phyloP scores from a whole-genome alignment of 2,888 invertebrate genomes.

The Sminthurinus aureus region DNA sequence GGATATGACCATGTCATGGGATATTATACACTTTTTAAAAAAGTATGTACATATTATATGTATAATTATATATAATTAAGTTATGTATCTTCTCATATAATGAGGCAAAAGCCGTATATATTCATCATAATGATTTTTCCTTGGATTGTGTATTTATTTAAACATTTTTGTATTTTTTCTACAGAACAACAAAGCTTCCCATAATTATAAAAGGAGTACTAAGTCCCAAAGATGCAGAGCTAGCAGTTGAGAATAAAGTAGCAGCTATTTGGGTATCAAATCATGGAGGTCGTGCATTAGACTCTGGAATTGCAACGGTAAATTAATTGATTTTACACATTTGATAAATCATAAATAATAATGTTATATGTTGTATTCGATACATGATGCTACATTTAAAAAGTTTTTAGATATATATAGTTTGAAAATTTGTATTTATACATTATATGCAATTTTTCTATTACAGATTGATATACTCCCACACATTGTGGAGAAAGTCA shows the following conservation, averaged over 20 bases:
- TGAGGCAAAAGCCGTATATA: not conserved
- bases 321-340: too few species aligned
- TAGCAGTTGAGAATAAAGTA: slow-evolving; percentile 77
- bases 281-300: slow-evolving; percentile 90
- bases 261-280: slow-evolving; percentile 88
- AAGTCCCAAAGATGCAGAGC: slow-evolving; percentile 82
- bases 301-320: slow-evolving; percentile 81
- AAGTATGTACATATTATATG: slow-evolving; percentile 64
- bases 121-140: too few species aligned
- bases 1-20: slow-evolving; percentile 83
- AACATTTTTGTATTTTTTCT: not conserved
- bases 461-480: slow-evolving; percentile 81
- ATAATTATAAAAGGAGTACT: slow-evolving; percentile 86
- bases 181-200: slow-evolving; percentile 75
- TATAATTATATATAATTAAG: not conserved
- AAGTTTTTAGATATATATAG: too few species aligned
- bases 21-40: slow-evolving; percentile 85
- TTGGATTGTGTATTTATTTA: not conserved
- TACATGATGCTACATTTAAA: too few species aligned
- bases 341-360: too few species aligned
- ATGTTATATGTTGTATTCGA: too few species aligned
- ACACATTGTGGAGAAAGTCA: slow-evolving; percentile 77
- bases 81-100: not conserved
- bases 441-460: not conserved
- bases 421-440: too few species aligned